Evolutionary conservation across 30 jellyfish, hydroid and myxozoan genomes (phyloP), one percentile per base, ranked within the genome.

Genomic region (Aurelia sp.): DNA sequence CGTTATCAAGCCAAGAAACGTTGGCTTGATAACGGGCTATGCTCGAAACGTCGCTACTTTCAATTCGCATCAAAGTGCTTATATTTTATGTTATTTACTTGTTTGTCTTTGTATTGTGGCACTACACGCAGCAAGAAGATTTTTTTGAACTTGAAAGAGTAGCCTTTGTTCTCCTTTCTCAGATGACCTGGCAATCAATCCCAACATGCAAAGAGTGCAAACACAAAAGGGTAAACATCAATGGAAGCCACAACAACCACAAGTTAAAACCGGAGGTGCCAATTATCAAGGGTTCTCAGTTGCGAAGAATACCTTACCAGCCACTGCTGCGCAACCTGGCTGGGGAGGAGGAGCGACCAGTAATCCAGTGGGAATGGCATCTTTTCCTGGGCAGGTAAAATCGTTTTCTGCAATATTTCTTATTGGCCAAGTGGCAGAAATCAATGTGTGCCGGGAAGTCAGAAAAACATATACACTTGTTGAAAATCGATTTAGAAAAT

Each of bases 231-330:
- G 90, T 41, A 75, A 93, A 18, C 98, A 93, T 72, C 98, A 93
- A 52, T 93, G 98, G 98, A 88, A 81, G 47, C 96, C 96, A 18
- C 97, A 84, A 33, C 97, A 82, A 71, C 92, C 82, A 20, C 75
- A 91, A 60, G 89, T 85, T 40, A 88, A 47, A 89, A 93, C 98
- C 24, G 98, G 98, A 15, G 98, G 98, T 5, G 93, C 93, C 60
- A 82, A 93, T 78, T 93, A 41, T 53, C 97, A 90, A 67, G 87
- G 88, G 33, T 13, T 82, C 22, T 61, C 84, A 9, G 76, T 84
- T 50, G 96, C 98, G 17, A 81, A 79, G 70, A 81, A 97, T 22
- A 71, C 98, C 64, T 51, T 93, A 11, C 98, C 97, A 2, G 89
- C 95, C 18, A 79, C 78, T 40, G 17, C 88, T 13, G 27, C 84